These are phyloP conservation scores for Mythimna lalbum DNA, from an alignment of 2,888 invertebrate species.

Conservation along the genomic window DNA sequence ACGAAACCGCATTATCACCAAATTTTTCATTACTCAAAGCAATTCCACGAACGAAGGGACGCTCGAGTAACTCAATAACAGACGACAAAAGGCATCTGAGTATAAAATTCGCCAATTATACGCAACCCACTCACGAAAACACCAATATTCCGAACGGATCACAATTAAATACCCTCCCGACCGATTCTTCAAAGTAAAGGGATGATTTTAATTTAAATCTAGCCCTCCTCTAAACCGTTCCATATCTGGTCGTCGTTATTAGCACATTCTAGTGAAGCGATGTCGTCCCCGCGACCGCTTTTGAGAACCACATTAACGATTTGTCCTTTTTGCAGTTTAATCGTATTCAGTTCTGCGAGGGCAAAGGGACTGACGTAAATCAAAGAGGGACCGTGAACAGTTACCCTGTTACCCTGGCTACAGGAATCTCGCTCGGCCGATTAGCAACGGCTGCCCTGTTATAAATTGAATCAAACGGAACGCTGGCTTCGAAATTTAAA, in stretches of 20 bases:
- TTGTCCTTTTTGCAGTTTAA: conserved; percentile 72
- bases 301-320: conserved; percentile 76
- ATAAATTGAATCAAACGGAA: conserved; percentile 72
- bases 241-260: conserved; percentile 66
- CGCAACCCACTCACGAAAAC: conserved; percentile 77
- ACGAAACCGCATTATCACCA: conserved; percentile 65
- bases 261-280: conserved; percentile 64
- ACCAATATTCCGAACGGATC: conserved; percentile 80
- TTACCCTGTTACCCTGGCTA: conserved; percentile 67
- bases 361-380: conserved; percentile 68
- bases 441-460: conserved; percentile 63
- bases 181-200: conserved; percentile 83
- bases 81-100: conserved; percentile 83
- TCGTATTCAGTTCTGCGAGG: conserved; percentile 70
- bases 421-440: conserved; percentile 68
- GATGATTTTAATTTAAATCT: conserved; percentile 86
- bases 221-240: conserved; percentile 69
- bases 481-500: conserved; percentile 60
- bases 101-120: conserved; percentile 85
- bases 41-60: conserved; percentile 72
- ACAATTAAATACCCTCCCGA: conserved; percentile 83
- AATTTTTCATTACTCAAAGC: conserved; percentile 75
- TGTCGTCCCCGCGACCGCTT: conserved; percentile 69
- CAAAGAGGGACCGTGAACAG: conserved; percentile 68
- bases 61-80: conserved; percentile 79